Evolutionary conservation across 2,797 vertebrate species (phyloP), one percentile per base, ranked within the genome.

Genomic region (Sebastes aleutianus): DNA sequence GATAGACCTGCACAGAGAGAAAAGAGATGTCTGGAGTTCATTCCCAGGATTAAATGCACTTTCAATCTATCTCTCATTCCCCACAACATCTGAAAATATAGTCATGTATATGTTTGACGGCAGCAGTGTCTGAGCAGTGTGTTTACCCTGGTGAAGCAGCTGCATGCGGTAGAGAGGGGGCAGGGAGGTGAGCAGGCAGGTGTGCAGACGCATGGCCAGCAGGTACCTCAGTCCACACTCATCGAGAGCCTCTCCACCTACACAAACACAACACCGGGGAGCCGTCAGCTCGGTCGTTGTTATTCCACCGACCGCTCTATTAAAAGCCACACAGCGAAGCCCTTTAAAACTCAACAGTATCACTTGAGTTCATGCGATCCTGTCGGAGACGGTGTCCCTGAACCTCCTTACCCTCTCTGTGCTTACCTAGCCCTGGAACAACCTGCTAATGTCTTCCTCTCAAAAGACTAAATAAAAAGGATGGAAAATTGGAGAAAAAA

Each of bases 141-240:
- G 56, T 75, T 91, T 97, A 99, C 99, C 99, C 96, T 99, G 99
- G 92, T 99, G 99, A 14, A 99, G 96, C n/a, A 99, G 96, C 93
- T 99, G 99, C 80, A 97, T 96, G 34, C 99, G 96, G 89, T 99
- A 99, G 12, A 99, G 95, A 3, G 98, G 99, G 8, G 99, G 99
- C 82, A 99, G 95, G 6, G 99, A 99, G 47, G 98, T 99, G 88
- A 99, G 95, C 87, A 99, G 96, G 89, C 98, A 99, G 26, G 97
- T 99, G 83, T 99, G 98, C 79, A 99, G 94, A 77, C 99, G 97
- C 98, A 99, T 98, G 31, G 99, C 98, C 92, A 99, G 79, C 80
- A 99, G 87, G 85, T 99, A 99, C 63, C 99, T 94, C 79, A 99
- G 94, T 27, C 99, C 99, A 91, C 99, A 99, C 80, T 99, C 98